Evolutionary conservation across 2,113 vertebrate genomes (phyloP).

Genomic region (Cariama cristata): DNA sequence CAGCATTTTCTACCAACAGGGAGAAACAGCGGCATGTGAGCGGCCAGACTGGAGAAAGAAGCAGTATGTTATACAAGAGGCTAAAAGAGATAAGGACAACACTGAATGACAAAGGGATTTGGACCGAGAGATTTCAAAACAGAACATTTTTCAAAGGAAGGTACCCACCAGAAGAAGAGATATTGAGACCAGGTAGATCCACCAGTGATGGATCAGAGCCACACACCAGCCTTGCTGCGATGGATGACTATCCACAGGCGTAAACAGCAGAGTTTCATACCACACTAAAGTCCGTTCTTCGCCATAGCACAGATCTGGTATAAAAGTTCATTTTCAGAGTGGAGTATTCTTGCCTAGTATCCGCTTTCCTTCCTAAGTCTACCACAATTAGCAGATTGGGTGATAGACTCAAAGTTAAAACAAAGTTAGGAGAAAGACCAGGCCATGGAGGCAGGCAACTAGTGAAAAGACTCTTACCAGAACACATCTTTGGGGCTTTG

Average conservation of each 20-base stretch:
- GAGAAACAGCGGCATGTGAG: not conserved
- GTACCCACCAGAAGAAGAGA: not conserved
- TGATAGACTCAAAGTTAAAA: not conserved
- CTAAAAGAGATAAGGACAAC: not conserved
- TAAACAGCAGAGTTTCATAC: not conserved
- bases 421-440: not conserved
- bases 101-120: not conserved
- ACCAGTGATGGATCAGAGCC: not conserved
- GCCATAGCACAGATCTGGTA: not conserved
- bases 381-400: not conserved
- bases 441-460: not conserved
- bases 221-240: not conserved
- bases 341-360: not conserved
- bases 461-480: not conserved
- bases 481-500: not conserved
- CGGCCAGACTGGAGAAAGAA: not conserved
- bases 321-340: not conserved
- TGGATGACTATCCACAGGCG: not conserved
- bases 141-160: not conserved
- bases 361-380: not conserved
- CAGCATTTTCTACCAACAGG: not conserved
- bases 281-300: not conserved
- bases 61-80: not conserved
- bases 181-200: not conserved
- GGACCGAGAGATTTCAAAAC: not conserved